phyloP scores from a whole-genome alignment of 1,140 invertebrate species.

The Eriocheir sinensis region DNA sequence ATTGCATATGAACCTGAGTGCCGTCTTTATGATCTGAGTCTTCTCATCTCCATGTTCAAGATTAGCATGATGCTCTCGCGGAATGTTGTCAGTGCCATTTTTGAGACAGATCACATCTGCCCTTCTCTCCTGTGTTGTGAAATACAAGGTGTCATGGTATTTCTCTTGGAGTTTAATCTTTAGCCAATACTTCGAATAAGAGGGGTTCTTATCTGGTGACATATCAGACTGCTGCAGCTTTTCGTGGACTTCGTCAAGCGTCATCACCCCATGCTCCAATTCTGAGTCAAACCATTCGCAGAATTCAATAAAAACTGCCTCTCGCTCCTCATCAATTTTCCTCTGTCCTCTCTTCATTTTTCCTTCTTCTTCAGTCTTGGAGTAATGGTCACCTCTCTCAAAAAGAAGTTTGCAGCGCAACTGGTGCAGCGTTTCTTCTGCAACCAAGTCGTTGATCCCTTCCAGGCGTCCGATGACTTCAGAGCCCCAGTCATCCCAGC shows the following conservation, averaged over 20 bases:
- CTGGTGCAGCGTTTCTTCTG: conserved; percentile 59
- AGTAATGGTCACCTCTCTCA: conserved; percentile 45
- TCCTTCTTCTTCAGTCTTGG: conserved; percentile 49
- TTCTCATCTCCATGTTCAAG: conserved; percentile 47
- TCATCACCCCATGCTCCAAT: conserved; percentile 50
- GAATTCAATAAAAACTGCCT: conserved; percentile 5
- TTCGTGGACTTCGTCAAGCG: conserved; percentile 60
- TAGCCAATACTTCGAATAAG: conserved; percentile 37
- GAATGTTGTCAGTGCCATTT: conserved; percentile 31
- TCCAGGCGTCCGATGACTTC: conserved; percentile 51
- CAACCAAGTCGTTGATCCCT: conserved; percentile 54
- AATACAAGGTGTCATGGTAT: conserved; percentile 53
- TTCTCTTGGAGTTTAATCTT: conserved; percentile 47
- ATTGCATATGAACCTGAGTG: conserved; percentile 43
- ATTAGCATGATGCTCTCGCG: conserved; percentile 31
- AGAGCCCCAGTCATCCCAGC: conserved; percentile 36
- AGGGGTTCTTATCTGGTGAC: conserved; percentile 39
- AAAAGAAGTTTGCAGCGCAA: conserved; percentile 54
- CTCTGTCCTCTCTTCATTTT: not conserved
- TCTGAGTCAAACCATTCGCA: conserved; percentile 57
- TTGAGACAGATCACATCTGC: conserved; percentile 43
- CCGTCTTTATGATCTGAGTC: conserved; percentile 48
- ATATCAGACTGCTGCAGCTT: conserved; percentile 52
- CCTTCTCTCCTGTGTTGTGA: conserved; percentile 48
- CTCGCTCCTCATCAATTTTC: conserved; percentile 49